phyloP scores from a whole-genome alignment of 2,888 invertebrate genomes.

The Heliconius erato region DNA sequence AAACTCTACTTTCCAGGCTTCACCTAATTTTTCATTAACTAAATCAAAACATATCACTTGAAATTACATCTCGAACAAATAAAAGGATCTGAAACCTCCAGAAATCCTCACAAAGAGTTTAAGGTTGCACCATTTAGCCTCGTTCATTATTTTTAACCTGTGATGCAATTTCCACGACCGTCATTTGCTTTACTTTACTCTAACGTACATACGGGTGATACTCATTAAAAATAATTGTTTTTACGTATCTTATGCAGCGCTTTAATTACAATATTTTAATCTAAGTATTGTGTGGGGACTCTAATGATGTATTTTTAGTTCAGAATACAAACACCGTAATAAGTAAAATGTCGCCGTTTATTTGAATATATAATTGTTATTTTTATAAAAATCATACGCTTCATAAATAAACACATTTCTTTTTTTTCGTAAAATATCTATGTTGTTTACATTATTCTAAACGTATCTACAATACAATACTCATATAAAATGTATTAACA shows the following conservation, averaged over 20 bases:
- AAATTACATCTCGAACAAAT: not conserved
- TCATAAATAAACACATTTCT: not conserved
- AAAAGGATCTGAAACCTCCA: not conserved
- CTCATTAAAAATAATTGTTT: slow-evolving; percentile 36
- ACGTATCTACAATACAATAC: not conserved
- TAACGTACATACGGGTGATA: slow-evolving; percentile 15
- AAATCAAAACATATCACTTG: slow-evolving; percentile 16
- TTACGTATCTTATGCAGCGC: slow-evolving; percentile 18
- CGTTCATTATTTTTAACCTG: slow-evolving; percentile 33
- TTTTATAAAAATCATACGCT: not conserved
- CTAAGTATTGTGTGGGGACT: slow-evolving; percentile 19
- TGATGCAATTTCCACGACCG: slow-evolving; percentile 35
- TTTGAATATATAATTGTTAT: not conserved
- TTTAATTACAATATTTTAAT: slow-evolving; percentile 32
- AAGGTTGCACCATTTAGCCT: slow-evolving; percentile 7
- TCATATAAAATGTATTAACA: not conserved
- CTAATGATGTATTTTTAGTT: slow-evolving; percentile 18
- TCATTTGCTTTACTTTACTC: slow-evolving; percentile 12
- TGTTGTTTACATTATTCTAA: not conserved
- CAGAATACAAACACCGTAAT: not conserved
- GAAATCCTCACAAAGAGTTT: not conserved
- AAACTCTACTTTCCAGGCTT: not conserved
- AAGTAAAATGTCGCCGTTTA: not conserved
- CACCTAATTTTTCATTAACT: not conserved
- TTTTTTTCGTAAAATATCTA: too few species aligned